phyloP scores from a whole-genome alignment of 2,113 vertebrate species.

The Sciurus niger region DNA sequence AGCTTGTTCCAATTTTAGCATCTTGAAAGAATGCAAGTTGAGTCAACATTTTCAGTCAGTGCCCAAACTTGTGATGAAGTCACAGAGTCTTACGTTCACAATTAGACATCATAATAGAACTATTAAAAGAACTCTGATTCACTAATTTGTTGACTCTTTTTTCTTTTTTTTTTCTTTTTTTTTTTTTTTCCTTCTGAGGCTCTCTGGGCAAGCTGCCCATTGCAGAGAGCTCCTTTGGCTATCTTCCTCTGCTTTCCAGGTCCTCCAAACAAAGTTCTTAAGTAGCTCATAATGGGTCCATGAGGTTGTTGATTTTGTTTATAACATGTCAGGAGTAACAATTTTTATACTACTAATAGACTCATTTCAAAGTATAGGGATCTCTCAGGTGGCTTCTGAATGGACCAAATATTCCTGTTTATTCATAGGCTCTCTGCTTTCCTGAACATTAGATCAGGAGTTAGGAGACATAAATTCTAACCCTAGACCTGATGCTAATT shows the following conservation, averaged over 20 bases:
- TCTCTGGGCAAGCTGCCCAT: constrained; percentile 74
- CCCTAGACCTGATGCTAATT: neutral
- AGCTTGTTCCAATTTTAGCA: neutral
- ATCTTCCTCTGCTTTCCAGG: constrained; percentile 63
- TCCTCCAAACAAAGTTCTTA: constrained; percentile 58
- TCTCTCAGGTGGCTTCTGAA: constrained; percentile 53
- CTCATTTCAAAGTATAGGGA: neutral
- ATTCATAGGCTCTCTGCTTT: constrained; percentile 31
- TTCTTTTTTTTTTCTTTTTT: too few relatives aligned
- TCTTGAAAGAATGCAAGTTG: constrained; percentile 7
- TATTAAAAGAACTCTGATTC: constrained; percentile 75
- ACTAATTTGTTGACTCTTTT: constrained; percentile 57
- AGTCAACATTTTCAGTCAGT: constrained; percentile 6
- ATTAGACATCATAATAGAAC: constrained; percentile 62
- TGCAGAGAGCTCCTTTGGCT: constrained; percentile 67
- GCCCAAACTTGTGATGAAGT: constrained; percentile 48
- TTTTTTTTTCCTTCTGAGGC: constrained; percentile 55
- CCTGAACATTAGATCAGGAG: neutral
- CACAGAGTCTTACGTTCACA: constrained; percentile 56
- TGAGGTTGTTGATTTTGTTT: constrained; percentile 64
- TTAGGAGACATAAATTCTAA: neutral
- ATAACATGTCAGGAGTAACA: constrained; percentile 70
- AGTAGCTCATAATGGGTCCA: constrained; percentile 68
- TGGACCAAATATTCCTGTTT: neutral
- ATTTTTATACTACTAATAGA: constrained; percentile 52